Evolutionary conservation across 1,140 invertebrate species (phyloP), one percentile per base, ranked within the genome.

Genomic region (Agrypnia vestita): DNA sequence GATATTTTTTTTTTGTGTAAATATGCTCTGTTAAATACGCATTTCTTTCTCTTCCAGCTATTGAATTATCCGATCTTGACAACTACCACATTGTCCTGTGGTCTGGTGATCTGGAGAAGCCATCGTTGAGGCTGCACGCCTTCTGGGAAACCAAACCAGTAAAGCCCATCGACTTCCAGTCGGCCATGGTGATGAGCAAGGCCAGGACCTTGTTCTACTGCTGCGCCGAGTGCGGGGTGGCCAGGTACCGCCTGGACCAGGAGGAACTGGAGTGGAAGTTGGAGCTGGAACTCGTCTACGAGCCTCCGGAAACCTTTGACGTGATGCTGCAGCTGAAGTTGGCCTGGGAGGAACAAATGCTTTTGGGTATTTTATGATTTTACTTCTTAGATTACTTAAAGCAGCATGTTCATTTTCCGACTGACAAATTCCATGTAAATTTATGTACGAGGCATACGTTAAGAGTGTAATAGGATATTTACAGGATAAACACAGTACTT

Each of bases 311-410:
- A 78, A 90, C 92, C 0, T 91, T 91, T 19, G 95, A 95, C 86
- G 92, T 92, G 83, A 88, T 98, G 83, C 91, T 97, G 44, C 95
- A 97, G 85, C 86, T 98, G 25, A 95, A 95, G 83, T 86, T 97
- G 47, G 95, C 96, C 62, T 93, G 93, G 82, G 93, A 96, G 67
- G 95, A 97, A 86, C 91, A 92, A 71, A 94, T 94, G 86, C 88
- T 98, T 1, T 89, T 97, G 25, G 97, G 94, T 91, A 85, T 83
- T 35, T 35, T 6, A n/a, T 35, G 1, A 35, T 35, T 35, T 35
- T 35, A 35, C 25, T 35, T 35, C 25, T 35, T 35, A 35, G n/a
- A n/a, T n/a, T n/a, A n/a, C n/a, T n/a, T n/a, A n/a, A n/a, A n/a
- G n/a, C n/a, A n/a, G n/a, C n/a, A n/a, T n/a, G n/a, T n/a, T n/a